Conservation (phyloP, 2,113 vertebrate species). For the Holacanthus passer region DNA sequence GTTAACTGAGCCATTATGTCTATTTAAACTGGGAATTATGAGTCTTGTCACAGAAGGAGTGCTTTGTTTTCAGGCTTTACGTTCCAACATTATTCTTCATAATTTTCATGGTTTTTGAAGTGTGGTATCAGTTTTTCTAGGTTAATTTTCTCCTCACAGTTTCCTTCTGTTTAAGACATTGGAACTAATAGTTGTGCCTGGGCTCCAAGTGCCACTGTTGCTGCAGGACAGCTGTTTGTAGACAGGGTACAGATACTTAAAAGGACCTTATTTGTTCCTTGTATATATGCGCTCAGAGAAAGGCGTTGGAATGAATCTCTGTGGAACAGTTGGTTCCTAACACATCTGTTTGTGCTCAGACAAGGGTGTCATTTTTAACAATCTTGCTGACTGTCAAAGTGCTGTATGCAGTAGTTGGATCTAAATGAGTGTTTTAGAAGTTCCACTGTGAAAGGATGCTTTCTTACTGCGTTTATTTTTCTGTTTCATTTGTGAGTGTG, state of each 20-base stretch:
- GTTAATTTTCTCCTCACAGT: neutral
- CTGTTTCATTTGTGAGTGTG: neutral
- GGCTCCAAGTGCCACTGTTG: neutral
- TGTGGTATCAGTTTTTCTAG: neutral
- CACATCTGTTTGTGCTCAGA: constrained; percentile 51
- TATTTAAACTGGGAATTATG: neutral
- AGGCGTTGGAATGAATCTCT: constrained; percentile 15
- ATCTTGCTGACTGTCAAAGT: constrained; percentile 26
- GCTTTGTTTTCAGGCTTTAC: neutral
- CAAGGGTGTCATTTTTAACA: constrained; percentile 35
- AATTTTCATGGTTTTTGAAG: constrained; percentile 1
- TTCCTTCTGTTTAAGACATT: neutral
- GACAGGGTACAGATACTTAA: neutral
- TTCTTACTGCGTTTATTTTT: neutral
- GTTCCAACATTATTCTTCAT: neutral
- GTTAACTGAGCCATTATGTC: constrained; percentile 14
- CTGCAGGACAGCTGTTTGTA: constrained; percentile 43
- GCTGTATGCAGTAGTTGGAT: neutral
- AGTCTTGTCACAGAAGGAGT: neutral
- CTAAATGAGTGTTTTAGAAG: constrained; percentile 3
- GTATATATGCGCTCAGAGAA: constrained; percentile 22
- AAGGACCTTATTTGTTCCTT: constrained; percentile 16
- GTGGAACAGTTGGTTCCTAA: constrained; percentile 37
- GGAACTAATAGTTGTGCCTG: neutral
- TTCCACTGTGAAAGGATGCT: neutral